Evolutionary conservation across 2,888 invertebrate genomes (phyloP), one percentile per base, ranked within the genome.

Genomic region (Frankliniella fusca): DNA sequence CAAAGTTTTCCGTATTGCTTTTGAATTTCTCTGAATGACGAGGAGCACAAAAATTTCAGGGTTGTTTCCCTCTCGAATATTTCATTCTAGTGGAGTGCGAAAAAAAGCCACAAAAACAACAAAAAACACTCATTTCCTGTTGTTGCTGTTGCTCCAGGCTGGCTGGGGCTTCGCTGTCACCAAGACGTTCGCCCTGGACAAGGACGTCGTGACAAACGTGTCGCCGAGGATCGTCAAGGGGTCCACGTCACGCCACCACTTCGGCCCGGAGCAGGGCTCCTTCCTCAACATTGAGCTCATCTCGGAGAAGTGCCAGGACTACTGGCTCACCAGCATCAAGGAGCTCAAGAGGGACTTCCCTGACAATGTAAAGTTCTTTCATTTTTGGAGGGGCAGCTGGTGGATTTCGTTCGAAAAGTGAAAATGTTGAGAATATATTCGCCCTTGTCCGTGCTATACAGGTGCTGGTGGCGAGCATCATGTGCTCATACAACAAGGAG

Each of bases 121-220:
- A n/a, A n/a, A n/a, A n/a, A n/a, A n/a, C n/a, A n/a, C n/a, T n/a
- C n/a, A n/a, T n/a, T n/a, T n/a, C n/a, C 54, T 12, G 54, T 54
- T 18, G 2, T 8, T 54, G 15, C 18, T 54, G 11, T 0, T 54
- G 18, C 20, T 12, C 12, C 70, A 76, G 87, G 95, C 96, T 85
- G 99, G 99, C 0, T 99, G 99, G 99, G 95, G 94, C 0, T 99
- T 97, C 87, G 96, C 93, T n/a, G 94, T 99, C 1, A 99, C 99
- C 0, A 99, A 99, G 90, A 99, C 99, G 0, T 99, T 97, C 87
- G 92, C 94, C 5, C 90, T 99, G 23, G 96, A 98, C 87, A 99
- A 99, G 91, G 97, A 99, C 87, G 88, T 95, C 83, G 97, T 99
- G 9, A 98, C 97, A 0, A 99, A 99, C 88, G 96, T 99, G 0